Conservation (phyloP, 2,888 invertebrate species). For the Thera obeliscata region DNA sequence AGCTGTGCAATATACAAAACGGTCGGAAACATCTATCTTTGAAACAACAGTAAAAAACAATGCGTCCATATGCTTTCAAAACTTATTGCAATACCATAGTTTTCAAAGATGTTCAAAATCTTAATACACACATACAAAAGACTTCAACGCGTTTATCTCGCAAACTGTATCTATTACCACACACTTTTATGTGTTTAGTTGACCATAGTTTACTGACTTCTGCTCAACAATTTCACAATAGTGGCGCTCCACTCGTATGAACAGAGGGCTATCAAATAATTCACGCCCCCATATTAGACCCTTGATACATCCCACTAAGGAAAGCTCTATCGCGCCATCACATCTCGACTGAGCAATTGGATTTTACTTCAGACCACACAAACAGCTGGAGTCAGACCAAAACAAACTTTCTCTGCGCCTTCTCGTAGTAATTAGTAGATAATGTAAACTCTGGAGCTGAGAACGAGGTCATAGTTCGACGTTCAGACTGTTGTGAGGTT, state of each 20-base stretch:
- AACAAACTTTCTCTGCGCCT: constrained; percentile 59
- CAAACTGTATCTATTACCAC: neutral
- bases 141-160: constrained; percentile 8
- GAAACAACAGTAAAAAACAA: too few species aligned
- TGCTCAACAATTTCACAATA: too few species aligned
- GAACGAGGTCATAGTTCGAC: neutral
- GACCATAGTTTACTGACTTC: too few species aligned
- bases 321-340: constrained; percentile 22
- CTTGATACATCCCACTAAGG: constrained; percentile 22
- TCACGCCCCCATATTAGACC: neutral
- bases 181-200: too few species aligned
- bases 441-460: constrained; percentile 21
- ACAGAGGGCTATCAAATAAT: too few species aligned
- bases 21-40: too few species aligned
- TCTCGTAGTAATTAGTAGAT: constrained; percentile 48
- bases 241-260: too few species aligned
- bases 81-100: too few species aligned
- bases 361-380: constrained; percentile 33
- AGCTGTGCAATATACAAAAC: too few species aligned
- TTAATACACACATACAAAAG: constrained; percentile 2
- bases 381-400: constrained; percentile 33
- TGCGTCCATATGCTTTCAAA: too few species aligned
- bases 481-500: too few species aligned
- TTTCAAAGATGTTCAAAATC: neutral
- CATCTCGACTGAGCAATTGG: constrained; percentile 36